phyloP scores from a whole-genome alignment of 2,797 vertebrate genomes.

The Sebastes oblongus region DNA sequence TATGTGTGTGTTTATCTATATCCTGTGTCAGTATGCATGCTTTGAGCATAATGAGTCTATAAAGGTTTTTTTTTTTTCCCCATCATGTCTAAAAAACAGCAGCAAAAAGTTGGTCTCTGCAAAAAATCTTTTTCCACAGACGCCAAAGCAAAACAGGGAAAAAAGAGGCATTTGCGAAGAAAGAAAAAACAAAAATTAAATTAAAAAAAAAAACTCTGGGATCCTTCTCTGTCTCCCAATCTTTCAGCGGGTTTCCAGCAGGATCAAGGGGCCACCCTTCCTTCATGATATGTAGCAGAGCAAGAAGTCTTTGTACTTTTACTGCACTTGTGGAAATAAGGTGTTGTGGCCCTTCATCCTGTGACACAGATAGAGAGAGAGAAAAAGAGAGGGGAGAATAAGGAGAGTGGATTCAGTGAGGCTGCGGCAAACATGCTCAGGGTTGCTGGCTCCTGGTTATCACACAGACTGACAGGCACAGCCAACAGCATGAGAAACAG shows the following conservation, averaged over 20 bases:
- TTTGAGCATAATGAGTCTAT: slow-evolving; percentile 88
- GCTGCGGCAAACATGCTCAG: slow-evolving; percentile 73
- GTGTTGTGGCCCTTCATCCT: slow-evolving; percentile 88
- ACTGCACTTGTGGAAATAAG: slow-evolving; percentile 94
- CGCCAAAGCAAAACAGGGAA: slow-evolving; percentile 80
- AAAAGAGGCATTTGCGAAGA: slow-evolving; percentile 80
- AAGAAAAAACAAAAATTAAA: slow-evolving; percentile 50
- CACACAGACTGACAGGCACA: slow-evolving; percentile 83
- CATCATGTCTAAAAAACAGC: slow-evolving; percentile 86
- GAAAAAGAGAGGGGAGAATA: slow-evolving; percentile 47
- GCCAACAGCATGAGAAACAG: slow-evolving; percentile 82
- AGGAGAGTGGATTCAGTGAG: slow-evolving; percentile 73
- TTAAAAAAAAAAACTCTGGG: slow-evolving; percentile 68
- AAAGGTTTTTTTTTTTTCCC: slow-evolving; percentile 73
- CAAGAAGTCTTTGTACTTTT: slow-evolving; percentile 94
- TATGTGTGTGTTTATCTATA: slow-evolving; percentile 71
- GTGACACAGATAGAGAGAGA: slow-evolving; percentile 71
- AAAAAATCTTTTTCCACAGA: slow-evolving; percentile 83
- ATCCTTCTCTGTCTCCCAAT: slow-evolving; percentile 80
- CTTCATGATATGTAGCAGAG: slow-evolving; percentile 90
- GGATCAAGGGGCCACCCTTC: slow-evolving; percentile 85
- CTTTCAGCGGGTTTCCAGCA: slow-evolving; percentile 79
- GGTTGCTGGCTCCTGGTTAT: slow-evolving; percentile 77
- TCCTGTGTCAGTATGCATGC: slow-evolving; percentile 84
- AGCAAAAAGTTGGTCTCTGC: slow-evolving; percentile 88